Evolutionary conservation across 2,888 invertebrate species (phyloP), one percentile per base, ranked within the genome.

Genomic region (Drosophila paramelanica): DNA sequence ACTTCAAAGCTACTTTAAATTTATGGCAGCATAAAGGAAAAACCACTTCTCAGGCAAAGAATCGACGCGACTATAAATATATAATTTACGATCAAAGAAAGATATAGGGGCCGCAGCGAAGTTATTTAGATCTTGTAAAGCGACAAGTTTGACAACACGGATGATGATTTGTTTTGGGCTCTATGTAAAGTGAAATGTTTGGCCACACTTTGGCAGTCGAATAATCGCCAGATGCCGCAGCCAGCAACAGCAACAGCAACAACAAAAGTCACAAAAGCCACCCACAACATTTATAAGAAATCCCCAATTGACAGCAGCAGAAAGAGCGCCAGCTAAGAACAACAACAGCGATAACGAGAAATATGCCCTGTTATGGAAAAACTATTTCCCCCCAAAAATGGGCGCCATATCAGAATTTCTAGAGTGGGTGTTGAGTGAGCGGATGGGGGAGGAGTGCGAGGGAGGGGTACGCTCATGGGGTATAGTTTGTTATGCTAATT

Each of bases 401-500:
- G 79, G 70, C 75, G 79, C 79, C 75, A 38, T 52, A 68, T 57
- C 46, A 61, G 68, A 71, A 67, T 60, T 66, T 67, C 41, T 55
- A 46, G 69, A 73, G 82, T 77, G 80, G 74, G 88, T 69, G 83
- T 66, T 65, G 73, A 79, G 36, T 62, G 53, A 17, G 41, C 8
- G 46, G 7, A 33, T 17, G 43, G 27, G 13, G 20, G 39, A 49
- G 45, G 33, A 25, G 47, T 8, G 27, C 31, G 47, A 31, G 38
- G 10, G n/a, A 0, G 17, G 14, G 7, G 46, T 36, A 11, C 14
- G 42, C 43, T n/a, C 36, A 17, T 51, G 31, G 20, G 31, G 20
- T 36, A 60, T 50, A 78, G 83, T 86, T 84, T 84, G 83, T 86
- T 88, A 84, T 83, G 83, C 89, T 84, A 88, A 84, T 84, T 88